Conservation (phyloP, 1,140 invertebrate genomes). For the Drosophila melanica region DNA sequence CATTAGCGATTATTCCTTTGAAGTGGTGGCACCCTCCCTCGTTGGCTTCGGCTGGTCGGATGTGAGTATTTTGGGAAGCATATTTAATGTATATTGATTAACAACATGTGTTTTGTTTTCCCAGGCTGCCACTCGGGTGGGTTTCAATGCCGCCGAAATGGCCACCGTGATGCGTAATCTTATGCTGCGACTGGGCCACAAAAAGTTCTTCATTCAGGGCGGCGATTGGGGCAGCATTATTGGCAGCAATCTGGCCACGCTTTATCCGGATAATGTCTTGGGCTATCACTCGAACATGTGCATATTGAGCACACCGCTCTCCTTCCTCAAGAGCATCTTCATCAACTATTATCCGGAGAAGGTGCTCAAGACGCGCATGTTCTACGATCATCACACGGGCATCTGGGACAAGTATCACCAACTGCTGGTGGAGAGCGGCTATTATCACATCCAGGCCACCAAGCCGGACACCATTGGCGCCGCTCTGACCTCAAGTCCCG, state of each 20-base stretch:
- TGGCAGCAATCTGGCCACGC: slow-evolving; percentile 86
- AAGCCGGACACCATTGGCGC: slow-evolving; percentile 95
- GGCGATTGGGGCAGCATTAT: slow-evolving; percentile 93
- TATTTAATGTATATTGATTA: slow-evolving; percentile 11
- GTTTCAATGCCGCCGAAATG: slow-evolving; percentile 87
- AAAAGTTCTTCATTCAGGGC: slow-evolving; percentile 92
- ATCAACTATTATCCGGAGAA: slow-evolving; percentile 65
- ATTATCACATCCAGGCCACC: slow-evolving; percentile 93
- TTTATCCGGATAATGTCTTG: slow-evolving; percentile 89
- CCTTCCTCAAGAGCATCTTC: slow-evolving; percentile 67
- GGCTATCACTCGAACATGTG: slow-evolving; percentile 87
- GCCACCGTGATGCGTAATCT: slow-evolving; percentile 91
- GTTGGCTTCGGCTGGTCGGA: slow-evolving; percentile 95
- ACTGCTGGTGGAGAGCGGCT: slow-evolving; percentile 90
- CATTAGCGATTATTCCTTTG: slow-evolving; percentile 88
- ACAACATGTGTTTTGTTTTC: neutral
- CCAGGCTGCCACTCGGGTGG: slow-evolving; percentile 86
- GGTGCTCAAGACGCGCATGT: slow-evolving; percentile 85
- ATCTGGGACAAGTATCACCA: slow-evolving; percentile 84
- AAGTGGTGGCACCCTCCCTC: slow-evolving; percentile 91
- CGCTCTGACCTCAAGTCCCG: slow-evolving; percentile 88
- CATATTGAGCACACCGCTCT: slow-evolving; percentile 49
- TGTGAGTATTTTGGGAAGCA: slow-evolving; percentile 75
- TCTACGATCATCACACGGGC: slow-evolving; percentile 87
- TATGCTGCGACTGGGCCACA: slow-evolving; percentile 91